Percentiles rank a stretch among this genome's conserved stretches.
Evolutionary conservation across 2,888 invertebrate genomes (phyloP).

Genomic region (Drosophila paracracens): DNA sequence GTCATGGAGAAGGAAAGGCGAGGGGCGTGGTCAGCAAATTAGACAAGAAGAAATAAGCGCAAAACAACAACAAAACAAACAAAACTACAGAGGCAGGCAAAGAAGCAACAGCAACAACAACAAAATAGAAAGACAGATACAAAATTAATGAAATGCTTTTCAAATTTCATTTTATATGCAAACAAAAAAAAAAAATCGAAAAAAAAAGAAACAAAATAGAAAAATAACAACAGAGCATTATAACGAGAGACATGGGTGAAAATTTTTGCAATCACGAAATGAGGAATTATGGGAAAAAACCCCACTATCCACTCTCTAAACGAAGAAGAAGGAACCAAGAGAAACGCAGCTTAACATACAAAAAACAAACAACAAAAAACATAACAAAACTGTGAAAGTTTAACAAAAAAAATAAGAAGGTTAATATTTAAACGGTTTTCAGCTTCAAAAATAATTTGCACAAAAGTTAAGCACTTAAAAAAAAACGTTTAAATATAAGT

Average conservation of each 20-base stretch:
- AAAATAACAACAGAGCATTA: slow-evolving; percentile 41
- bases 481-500: background rate
- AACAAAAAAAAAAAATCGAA: slow-evolving; percentile 42
- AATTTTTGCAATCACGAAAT: slow-evolving; percentile 61
- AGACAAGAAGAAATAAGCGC: slow-evolving; percentile 33
- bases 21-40: slow-evolving; percentile 41
- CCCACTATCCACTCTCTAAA: slow-evolving; percentile 3
- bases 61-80: slow-evolving; percentile 17
- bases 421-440: slow-evolving; percentile 25
- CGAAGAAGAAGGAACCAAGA: slow-evolving; percentile 18
- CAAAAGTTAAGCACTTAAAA: background rate
- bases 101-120: slow-evolving; percentile 8
- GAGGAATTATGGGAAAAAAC: slow-evolving; percentile 60
- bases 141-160: slow-evolving; percentile 71
- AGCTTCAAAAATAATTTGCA: background rate
- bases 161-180: slow-evolving; percentile 68
- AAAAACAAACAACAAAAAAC: slow-evolving; percentile 20
- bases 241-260: slow-evolving; percentile 49
- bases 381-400: slow-evolving; percentile 42
- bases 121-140: slow-evolving; percentile 27
- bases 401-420: slow-evolving; percentile 15
- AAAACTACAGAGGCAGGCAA: slow-evolving; percentile 6
- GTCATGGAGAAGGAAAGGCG: slow-evolving; percentile 2
- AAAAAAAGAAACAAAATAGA: slow-evolving; percentile 22
- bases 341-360: slow-evolving; percentile 29